Conservation (phyloP, 1,140 invertebrate species). For the Kradibia gibbosae region DNA sequence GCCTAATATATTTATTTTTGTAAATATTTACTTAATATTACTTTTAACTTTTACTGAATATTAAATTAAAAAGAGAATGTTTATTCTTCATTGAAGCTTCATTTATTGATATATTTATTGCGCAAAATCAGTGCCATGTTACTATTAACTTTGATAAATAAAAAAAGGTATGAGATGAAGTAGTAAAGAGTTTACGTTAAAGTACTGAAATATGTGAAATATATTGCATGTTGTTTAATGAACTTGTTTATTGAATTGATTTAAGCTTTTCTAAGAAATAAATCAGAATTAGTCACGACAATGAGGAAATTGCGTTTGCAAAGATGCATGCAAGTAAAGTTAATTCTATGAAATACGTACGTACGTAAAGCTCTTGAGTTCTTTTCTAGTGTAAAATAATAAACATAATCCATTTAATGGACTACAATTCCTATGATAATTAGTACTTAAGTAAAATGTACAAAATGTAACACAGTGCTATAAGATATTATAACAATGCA, state of each 20-base stretch:
- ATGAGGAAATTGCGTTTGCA: not conserved
- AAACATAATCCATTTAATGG: not conserved
- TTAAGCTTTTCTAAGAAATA: slow-evolving; percentile 6
- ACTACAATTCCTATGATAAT: not conserved
- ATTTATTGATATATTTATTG: too few relatives aligned
- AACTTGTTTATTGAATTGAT: not conserved
- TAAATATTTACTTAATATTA: too few relatives aligned
- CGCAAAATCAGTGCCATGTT: too few relatives aligned
- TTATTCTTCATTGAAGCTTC: too few relatives aligned
- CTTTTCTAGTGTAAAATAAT: not conserved
- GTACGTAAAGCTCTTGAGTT: not conserved
- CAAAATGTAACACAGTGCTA: not conserved
- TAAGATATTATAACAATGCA: not conserved
- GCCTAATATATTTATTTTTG: too few relatives aligned
- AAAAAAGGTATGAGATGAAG: not conserved
- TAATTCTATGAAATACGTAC: not conserved
- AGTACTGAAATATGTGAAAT: not conserved
- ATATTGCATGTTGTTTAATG: not conserved
- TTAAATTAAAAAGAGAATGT: too few relatives aligned
- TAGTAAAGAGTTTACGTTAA: not conserved
- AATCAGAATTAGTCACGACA: slow-evolving; percentile 3
- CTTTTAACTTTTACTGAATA: too few relatives aligned
- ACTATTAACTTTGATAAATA: not conserved
- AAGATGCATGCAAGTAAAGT: not conserved
- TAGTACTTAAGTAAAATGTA: not conserved